These are phyloP conservation scores for Pseudobourletiella spinata DNA, from an alignment of 1,140 invertebrate species.

Conservation along the genomic window DNA sequence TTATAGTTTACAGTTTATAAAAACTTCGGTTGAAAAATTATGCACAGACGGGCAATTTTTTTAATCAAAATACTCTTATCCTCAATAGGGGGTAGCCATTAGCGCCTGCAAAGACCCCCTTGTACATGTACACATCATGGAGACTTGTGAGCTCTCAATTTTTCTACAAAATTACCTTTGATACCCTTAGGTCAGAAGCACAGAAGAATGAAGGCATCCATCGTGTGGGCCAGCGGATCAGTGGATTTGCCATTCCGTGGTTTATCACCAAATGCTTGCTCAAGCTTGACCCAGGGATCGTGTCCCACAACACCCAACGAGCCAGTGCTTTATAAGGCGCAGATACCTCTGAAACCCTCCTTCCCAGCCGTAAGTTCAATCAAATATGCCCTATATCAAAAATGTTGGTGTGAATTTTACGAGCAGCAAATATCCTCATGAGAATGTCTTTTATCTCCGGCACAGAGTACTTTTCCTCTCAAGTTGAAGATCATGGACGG, in stretches of 20 bases:
- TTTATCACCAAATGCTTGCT: neutral
- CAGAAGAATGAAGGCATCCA: neutral
- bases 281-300: neutral
- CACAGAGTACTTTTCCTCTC: neutral
- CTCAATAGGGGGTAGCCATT: neutral
- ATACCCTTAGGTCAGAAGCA: neutral
- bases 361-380: neutral
- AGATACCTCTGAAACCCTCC: neutral
- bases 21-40: neutral
- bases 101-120: neutral
- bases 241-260: neutral
- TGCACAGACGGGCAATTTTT: no score
- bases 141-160: neutral
- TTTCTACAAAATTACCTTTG: no score
- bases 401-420: no score
- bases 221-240: neutral
- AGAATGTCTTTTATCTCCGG: neutral
- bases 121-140: neutral
- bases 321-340: neutral
- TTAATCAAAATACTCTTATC: no score
- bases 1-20: neutral
- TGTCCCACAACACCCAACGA: neutral
- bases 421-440: no score
- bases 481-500: slow-evolving; percentile 9
- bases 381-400: no score